A percentile compares a stretch with the other conserved stretches of the same genome.
Conservation (phyloP, 2,113 vertebrate species). For the Cheirogaleus medius region DNA sequence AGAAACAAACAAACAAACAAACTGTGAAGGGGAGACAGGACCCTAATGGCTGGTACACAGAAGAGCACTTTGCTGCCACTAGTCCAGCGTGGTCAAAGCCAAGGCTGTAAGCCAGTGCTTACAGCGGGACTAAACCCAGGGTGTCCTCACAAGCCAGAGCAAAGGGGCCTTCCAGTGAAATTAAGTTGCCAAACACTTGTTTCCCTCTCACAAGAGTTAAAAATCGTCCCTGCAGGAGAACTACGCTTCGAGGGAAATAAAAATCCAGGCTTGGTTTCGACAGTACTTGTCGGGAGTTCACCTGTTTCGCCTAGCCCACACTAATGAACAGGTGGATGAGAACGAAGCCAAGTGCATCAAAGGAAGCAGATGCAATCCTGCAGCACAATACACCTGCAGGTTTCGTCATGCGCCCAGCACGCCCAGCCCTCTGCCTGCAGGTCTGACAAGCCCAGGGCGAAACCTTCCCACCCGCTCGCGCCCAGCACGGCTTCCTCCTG, state of each 20-base stretch:
- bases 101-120: background rate
- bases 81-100: background rate
- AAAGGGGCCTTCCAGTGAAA: constrained; percentile 15
- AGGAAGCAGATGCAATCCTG: constrained; percentile 82
- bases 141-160: background rate
- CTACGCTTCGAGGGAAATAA: constrained; percentile 80
- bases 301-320: constrained; percentile 86
- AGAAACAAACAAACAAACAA: background rate
- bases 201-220: background rate
- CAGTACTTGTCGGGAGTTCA: constrained; percentile 84
- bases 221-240: background rate
- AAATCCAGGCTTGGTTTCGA: constrained; percentile 84
- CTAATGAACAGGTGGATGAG: constrained; percentile 89
- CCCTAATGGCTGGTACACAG: background rate
- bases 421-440: constrained; percentile 79
- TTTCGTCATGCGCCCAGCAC: constrained; percentile 80
- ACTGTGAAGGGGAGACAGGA: background rate
- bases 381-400: constrained; percentile 83
- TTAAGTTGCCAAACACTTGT: background rate
- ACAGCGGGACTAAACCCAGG: background rate
- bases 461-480: constrained; percentile 19
- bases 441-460: constrained; percentile 79
- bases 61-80: background rate
- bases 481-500: constrained; percentile 26
- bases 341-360: constrained; percentile 85